Percentiles rank a stretch among this genome's conserved stretches.
Evolutionary conservation across 2,113 vertebrate species (phyloP).

Genomic region (Crotalus horridus): DNA sequence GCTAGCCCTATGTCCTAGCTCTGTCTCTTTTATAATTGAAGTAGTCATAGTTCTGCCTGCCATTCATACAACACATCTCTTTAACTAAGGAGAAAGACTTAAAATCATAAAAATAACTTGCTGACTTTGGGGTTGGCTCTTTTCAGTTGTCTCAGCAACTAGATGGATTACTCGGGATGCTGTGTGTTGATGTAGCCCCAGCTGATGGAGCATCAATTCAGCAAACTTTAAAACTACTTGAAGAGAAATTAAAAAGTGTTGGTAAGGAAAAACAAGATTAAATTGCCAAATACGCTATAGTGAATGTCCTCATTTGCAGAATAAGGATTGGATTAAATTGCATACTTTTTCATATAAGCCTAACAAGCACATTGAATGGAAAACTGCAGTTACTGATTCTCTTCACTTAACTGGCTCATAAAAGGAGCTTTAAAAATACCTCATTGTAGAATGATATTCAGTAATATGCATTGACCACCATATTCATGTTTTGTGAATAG

Average conservation of each 20-base stretch:
- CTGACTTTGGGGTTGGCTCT: conserved; percentile 49
- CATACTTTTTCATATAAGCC: not conserved
- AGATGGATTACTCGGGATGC: conserved; percentile 94
- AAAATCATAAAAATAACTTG: conserved; percentile 12
- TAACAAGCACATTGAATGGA: not conserved
- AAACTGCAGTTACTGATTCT: not conserved
- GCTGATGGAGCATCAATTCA: conserved; percentile 95
- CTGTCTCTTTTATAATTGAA: not conserved
- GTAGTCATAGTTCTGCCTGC: not conserved
- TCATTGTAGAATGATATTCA: not conserved
- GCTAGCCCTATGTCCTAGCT: not conserved
- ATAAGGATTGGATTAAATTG: conserved; percentile 11
- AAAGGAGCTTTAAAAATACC: not conserved
- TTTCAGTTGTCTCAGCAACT: conserved; percentile 94
- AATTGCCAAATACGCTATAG: conserved; percentile 12
- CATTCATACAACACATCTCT: not conserved
- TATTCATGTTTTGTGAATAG: not conserved
- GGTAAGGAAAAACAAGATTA: conserved; percentile 74
- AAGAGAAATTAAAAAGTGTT: conserved; percentile 96
- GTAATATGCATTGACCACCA: not conserved
- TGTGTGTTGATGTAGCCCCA: conserved; percentile 95
- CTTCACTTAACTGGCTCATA: not conserved
- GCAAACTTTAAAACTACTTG: conserved; percentile 94
- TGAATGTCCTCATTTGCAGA: conserved; percentile 23
- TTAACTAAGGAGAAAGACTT: not conserved